Base-by-base conservation (phyloP, 1,140 invertebrate genomes). In the Nebria ingens region DNA sequence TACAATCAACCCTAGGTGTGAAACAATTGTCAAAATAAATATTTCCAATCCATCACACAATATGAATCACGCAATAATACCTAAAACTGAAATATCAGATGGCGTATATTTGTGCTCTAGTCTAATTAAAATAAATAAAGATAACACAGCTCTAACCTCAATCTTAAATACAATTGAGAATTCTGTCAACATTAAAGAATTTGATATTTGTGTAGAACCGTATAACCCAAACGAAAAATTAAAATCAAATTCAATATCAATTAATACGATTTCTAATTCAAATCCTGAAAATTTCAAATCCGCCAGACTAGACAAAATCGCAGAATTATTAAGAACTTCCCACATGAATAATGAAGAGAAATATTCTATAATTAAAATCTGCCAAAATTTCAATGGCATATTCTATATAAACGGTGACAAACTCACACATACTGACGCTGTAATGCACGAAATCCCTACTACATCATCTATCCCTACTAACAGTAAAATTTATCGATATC, bases 401-500 rank as follows among this genome's bases (percentile, higher is more conserved):
- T 29, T 29, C 13, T 29, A 29, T 29, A 6, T 29, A 29, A 13
- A 29, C 4, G 13, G 13, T 29, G 25, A 29, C 13, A 29, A 6
- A 6, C 4, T 29, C 13, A 29, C 4, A 6, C 4, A 13, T 29
- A 29, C 25, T 13, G 25, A 29, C 13, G 25, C 25, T 29, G 13
- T 29, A 6, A 6, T 13, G 4, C 25, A 13, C 13, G 13, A 4
- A 4, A 29, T 29, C 13, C 25, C 25, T 29, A 29, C 25, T 6
- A 29, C 25, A 29, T 29, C 25, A 29, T 29, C 25, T 6, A 49
- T 15, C 9, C 42, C 42, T 15, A 19, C 17, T n/a, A 49, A 52
- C 52, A 57, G 52, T 3, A 65, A 64, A 61, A 59, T 58, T 1
- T 72, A 71, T 56, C 55, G 67, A 45, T 69, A 65, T 34, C 70